These are phyloP conservation scores for Mesoclemmys tuberculata DNA, from an alignment of 2,113 vertebrate species.

Conservation along the genomic window DNA sequence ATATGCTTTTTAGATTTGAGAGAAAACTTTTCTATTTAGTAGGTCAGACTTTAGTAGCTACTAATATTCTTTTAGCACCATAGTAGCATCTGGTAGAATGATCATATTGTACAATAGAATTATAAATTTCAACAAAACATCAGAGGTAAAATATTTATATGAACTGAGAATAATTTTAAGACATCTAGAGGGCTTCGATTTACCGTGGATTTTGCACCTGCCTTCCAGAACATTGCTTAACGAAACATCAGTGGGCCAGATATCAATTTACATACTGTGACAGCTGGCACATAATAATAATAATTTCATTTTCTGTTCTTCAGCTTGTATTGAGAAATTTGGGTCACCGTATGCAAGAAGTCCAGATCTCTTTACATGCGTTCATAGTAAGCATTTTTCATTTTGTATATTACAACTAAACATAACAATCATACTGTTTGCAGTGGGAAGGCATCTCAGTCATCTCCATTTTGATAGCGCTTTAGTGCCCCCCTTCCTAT, in stretches of 20 bases:
- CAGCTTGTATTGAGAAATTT: constrained; percentile 87
- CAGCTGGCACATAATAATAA: background rate
- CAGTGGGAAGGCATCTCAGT: background rate
- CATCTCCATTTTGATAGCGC: background rate
- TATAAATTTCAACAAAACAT: background rate
- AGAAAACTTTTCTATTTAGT: background rate
- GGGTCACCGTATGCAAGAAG: constrained; percentile 83
- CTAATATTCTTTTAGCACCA: background rate
- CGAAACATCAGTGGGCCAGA: background rate
- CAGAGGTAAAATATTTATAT: background rate
- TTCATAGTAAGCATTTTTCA: constrained; percentile 89
- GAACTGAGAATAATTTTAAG: background rate
- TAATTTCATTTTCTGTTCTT: constrained; percentile 58
- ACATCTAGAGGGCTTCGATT: background rate
- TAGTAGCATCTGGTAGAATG: constrained; percentile 11
- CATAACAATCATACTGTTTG: background rate
- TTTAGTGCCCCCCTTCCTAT: background rate
- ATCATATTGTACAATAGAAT: constrained; percentile 14
- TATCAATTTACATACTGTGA: background rate
- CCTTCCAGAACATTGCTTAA: background rate
- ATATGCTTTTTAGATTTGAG: background rate
- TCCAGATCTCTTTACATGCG: constrained; percentile 88
- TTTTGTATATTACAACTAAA: background rate
- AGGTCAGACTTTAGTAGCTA: constrained; percentile 1
- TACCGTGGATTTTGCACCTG: background rate